These are phyloP conservation scores for Trigoniulus corallinus DNA, from an alignment of 1,140 invertebrate genomes.

Conservation along the genomic window DNA sequence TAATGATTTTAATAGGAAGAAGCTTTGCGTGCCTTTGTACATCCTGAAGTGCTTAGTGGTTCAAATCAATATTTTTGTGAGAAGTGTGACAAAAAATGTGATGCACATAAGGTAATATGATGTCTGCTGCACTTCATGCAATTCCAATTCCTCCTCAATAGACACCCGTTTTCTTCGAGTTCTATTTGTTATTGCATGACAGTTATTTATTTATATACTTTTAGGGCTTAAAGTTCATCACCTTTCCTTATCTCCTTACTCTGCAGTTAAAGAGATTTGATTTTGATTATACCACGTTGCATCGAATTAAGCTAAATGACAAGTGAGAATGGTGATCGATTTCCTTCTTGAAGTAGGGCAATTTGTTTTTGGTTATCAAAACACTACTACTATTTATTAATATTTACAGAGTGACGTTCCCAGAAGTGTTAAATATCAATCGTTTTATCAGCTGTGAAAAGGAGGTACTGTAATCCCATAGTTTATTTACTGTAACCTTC, in stretches of 20 bases:
- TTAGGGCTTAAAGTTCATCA: constrained; percentile 62
- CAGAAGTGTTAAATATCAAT: constrained; percentile 64
- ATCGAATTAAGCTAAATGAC: constrained; percentile 80
- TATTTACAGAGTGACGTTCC: constrained; percentile 68
- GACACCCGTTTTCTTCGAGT: neutral
- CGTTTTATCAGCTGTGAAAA: constrained; percentile 37
- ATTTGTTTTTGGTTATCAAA: constrained; percentile 1
- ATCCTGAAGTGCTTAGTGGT: constrained; percentile 67
- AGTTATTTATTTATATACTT: constrained; percentile 10
- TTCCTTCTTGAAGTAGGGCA: neutral
- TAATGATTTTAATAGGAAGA: constrained; percentile 42
- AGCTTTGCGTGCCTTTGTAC: constrained; percentile 66
- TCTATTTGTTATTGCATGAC: constrained; percentile 1
- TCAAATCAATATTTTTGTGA: constrained; percentile 84
- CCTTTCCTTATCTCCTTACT: constrained; percentile 75
- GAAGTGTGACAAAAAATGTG: constrained; percentile 70
- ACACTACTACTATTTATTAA: neutral
- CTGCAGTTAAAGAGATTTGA: constrained; percentile 81
- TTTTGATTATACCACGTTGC: constrained; percentile 72
- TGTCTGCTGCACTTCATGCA: too few species aligned
- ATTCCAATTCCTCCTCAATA: too few species aligned
- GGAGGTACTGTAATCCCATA: constrained; percentile 4
- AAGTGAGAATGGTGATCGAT: constrained; percentile 43
- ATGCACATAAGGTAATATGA: constrained; percentile 58
- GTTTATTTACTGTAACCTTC: too few species aligned